These are phyloP conservation scores for Conus ventricosus DNA, from an alignment of 1,140 invertebrate genomes.

Conservation along the genomic window DNA sequence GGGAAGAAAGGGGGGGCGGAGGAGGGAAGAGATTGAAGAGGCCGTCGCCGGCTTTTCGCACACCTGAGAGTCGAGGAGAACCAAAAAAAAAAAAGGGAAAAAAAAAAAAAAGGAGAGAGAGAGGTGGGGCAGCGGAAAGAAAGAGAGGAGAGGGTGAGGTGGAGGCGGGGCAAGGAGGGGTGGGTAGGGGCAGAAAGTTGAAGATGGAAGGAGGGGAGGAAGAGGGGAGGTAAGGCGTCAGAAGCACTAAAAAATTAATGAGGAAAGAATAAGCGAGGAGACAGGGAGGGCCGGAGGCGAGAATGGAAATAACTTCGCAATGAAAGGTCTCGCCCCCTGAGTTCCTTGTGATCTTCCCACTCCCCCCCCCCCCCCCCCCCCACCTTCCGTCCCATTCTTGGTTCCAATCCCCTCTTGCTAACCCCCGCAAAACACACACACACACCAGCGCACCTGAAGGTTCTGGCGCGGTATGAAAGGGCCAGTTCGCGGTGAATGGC, in stretches of 20 bases:
- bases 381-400: neutral
- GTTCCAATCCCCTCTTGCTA: neutral
- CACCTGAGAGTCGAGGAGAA: too few species aligned
- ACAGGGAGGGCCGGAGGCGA: neutral
- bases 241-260: neutral
- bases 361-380: neutral
- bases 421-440: neutral
- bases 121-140: too few species aligned
- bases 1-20: too few species aligned
- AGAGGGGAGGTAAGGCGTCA: neutral
- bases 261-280: neutral
- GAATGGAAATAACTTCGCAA: neutral
- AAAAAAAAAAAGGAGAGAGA: too few species aligned
- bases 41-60: too few species aligned
- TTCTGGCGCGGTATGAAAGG: neutral
- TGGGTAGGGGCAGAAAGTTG: neutral
- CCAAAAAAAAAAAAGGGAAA: too few species aligned
- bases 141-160: neutral
- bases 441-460: constrained; percentile 12
- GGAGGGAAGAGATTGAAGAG: too few species aligned
- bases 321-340: neutral
- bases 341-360: too few species aligned
- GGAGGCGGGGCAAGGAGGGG: neutral
- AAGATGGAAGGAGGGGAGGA: neutral
- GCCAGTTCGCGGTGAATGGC: constrained; percentile 1